A percentile compares a stretch with the other conserved stretches of the same genome.
Conservation (phyloP, 2,888 invertebrate species). For the Neoitamus cyanurus region DNA sequence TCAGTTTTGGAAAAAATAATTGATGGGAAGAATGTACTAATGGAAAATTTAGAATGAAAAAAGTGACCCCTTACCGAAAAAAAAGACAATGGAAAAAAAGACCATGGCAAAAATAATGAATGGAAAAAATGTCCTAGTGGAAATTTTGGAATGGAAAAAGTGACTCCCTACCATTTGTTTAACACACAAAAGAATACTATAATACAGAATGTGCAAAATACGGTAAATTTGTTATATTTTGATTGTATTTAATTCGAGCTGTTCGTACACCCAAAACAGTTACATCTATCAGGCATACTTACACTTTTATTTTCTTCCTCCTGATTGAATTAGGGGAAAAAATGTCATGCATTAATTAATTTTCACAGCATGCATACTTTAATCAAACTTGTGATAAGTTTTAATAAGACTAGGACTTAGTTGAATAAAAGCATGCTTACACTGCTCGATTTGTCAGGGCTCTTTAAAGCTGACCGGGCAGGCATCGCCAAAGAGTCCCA, state of each 20-base stretch:
- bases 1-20: too few relatives aligned
- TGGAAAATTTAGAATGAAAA: too few relatives aligned
- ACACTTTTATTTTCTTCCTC: constrained; percentile 52
- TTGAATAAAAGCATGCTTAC: constrained; percentile 50
- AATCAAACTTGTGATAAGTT: background rate
- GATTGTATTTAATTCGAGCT: background rate
- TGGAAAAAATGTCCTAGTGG: too few relatives aligned
- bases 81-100: too few relatives aligned
- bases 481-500: constrained; percentile 85
- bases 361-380: constrained; percentile 43
- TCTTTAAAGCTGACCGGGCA: constrained; percentile 77
- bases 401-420: background rate
- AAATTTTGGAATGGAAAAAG: too few relatives aligned
- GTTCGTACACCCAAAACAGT: background rate
- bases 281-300: constrained; percentile 41
- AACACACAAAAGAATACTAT: too few relatives aligned
- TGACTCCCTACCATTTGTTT: too few relatives aligned
- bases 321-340: constrained; percentile 46
- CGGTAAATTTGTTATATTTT: too few relatives aligned
- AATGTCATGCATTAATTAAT: constrained; percentile 46
- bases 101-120: too few relatives aligned
- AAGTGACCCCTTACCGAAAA: too few relatives aligned
- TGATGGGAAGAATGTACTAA: too few relatives aligned
- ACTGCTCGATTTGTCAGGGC: constrained; percentile 64
- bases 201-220: too few relatives aligned